Percentiles rank a stretch among this genome's conserved stretches.
Conservation (phyloP, 2,113 vertebrate genomes). For the Ramphastos sulfuratus region DNA sequence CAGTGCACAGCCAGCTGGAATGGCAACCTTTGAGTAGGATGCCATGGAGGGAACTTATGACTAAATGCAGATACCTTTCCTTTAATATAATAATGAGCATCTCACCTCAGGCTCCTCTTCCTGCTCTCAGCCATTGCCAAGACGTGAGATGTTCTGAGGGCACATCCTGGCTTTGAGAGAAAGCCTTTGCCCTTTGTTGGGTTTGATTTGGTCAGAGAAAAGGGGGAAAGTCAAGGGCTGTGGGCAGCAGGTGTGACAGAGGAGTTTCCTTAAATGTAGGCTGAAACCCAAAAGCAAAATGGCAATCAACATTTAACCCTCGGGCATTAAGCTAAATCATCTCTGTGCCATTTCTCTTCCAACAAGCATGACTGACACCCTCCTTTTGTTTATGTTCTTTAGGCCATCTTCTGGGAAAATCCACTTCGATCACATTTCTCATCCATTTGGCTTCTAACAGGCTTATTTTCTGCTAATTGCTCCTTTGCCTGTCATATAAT, state of each 20-base stretch:
- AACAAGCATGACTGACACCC: background rate
- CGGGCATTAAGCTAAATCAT: background rate
- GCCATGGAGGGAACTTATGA: slow-evolving; percentile 28
- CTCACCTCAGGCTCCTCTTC: background rate
- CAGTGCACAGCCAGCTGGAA: background rate
- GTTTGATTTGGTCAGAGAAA: slow-evolving; percentile 18
- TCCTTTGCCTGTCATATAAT: slow-evolving; percentile 45
- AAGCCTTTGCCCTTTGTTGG: slow-evolving; percentile 26
- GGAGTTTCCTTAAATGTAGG: slow-evolving; percentile 25
- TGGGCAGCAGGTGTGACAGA: background rate
- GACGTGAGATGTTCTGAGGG: slow-evolving; percentile 34
- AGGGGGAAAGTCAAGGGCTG: background rate
- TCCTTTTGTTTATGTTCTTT: slow-evolving; percentile 54
- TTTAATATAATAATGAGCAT: slow-evolving; percentile 29
- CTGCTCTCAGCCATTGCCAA: slow-evolving; percentile 10
- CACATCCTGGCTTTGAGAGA: background rate
- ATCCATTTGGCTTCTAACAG: slow-evolving; percentile 32
- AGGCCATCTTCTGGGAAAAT: slow-evolving; percentile 52
- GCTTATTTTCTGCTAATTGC: slow-evolving; percentile 57
- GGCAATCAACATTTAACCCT: slow-evolving; percentile 10
- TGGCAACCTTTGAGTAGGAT: slow-evolving; percentile 7
- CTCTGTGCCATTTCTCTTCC: slow-evolving; percentile 2
- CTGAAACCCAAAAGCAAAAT: background rate
- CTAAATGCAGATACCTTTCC: slow-evolving; percentile 41
- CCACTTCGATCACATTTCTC: slow-evolving; percentile 59